Percentiles rank a stretch among this genome's conserved stretches.
phyloP scores from a whole-genome alignment of 2,797 vertebrate species.

The Peromyscus attwateri region DNA sequence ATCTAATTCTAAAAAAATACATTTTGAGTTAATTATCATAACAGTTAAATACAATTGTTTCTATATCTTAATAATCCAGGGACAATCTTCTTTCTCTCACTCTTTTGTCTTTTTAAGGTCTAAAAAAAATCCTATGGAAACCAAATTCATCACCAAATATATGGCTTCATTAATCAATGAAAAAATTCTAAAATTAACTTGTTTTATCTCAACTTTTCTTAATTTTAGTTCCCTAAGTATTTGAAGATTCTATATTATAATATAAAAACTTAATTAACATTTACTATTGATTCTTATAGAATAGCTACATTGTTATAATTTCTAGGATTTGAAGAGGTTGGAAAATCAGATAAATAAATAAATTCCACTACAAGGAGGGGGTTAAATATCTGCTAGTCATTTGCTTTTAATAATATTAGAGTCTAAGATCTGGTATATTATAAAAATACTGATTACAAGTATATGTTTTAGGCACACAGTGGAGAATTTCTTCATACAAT shows the following conservation, averaged over 20 bases:
- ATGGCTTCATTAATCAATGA: neutral
- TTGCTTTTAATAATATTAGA: neutral
- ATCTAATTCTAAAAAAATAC: neutral
- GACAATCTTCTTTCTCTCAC: neutral
- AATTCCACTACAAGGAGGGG: neutral
- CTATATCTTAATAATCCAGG: neutral
- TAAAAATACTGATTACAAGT: neutral
- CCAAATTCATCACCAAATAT: constrained; percentile 14
- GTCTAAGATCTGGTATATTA: neutral
- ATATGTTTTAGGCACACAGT: neutral
- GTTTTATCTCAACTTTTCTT: neutral
- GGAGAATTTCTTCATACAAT: neutral
- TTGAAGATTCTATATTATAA: neutral
- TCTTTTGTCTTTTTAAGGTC: constrained; percentile 9
- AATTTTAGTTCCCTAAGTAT: neutral
- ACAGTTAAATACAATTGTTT: neutral
- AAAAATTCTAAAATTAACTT: neutral
- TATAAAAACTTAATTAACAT: neutral
- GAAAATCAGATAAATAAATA: neutral
- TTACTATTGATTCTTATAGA: neutral
- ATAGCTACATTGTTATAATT: neutral
- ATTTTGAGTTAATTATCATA: neutral
- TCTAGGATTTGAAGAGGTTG: neutral
- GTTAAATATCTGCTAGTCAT: neutral
- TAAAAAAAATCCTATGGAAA: neutral